Evolutionary conservation across 1,140 invertebrate genomes (phyloP), one percentile per base, ranked within the genome.

Genomic region (Eumeta japonica): DNA sequence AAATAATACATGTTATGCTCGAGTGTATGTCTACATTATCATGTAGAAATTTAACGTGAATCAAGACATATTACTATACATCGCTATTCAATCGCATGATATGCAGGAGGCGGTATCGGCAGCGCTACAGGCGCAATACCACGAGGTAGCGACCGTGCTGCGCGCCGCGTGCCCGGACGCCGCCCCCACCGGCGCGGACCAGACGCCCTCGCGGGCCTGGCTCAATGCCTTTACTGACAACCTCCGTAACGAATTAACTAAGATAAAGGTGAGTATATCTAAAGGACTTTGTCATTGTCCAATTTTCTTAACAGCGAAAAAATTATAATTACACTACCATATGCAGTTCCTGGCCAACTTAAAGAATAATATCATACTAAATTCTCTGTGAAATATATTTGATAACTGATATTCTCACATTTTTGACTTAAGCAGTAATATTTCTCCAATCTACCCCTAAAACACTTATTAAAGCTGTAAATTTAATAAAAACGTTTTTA

Each of bases 81-180:
- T 7, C n/a, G n/a, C 20, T n/a, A 7, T 24, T 24, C n/a, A 7
- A 7, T 24, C n/a, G n/a, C n/a, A 7, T 24, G 32, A 12, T 43
- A 50, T 53, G 16, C 52, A 83, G 79, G 75, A 77, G 45, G 58
- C 71, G 42, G 56, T 71, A 36, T 45, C 73, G 11, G 79, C 77
- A 51, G 63, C 78, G 1, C 64, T 70, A 54, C 51, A 58, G 13
- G 71, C 79, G 37, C 78, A 84, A 44, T 79, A 83, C 50, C 62
- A 70, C 20, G 63, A 67, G 39, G 78, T 80, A 12, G 81, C 78
- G 37, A 63, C 76, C 32, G 68, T 85, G 11, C 50, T 86, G 1
- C 73, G 79, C 16, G 76, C 79, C 42, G 76, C 82, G 49, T 84
- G 84, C 48, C 83, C 84, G 1, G 60, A 73, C 10, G 74, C 82